Evolutionary conservation across 2,888 invertebrate genomes (phyloP), one percentile per base, ranked within the genome.

Genomic region (Chaetogeoica ovagalla): DNA sequence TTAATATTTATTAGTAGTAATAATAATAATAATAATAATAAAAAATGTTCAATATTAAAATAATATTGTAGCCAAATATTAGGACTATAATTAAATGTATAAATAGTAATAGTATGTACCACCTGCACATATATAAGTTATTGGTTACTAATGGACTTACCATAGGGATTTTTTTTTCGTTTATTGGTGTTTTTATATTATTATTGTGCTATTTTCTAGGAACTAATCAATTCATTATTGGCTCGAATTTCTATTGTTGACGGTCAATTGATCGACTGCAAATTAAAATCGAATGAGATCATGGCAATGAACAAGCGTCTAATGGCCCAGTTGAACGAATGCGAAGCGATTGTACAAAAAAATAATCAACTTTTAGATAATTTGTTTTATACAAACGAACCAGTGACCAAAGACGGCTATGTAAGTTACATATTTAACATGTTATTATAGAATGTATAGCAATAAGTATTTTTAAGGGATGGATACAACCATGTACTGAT

Each of bases 391-490:
- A 39, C 79, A 15, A 57, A 63, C n/a, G 79, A 79, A 43, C 79
- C 70, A 57, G 79, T 79, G n/a, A 79, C 70, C n/a, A 79, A 62
- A 63, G 79, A 79, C 69, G 70, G 57, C 5, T 52, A 52, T 79
- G 79, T 79, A 70, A 63, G 62, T 79, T 37, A 69, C 5, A 7
- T 30, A 39, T 17, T 21, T 37, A 55, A 17, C 62, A 65, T 65
- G 39, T n/a, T 7, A 11, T 30, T 30, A 52, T n/a, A 4, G 37
- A 69, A 21, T 21, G 21, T 52, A 60, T 19, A 60, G 19, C 21
- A 19, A 62, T 65, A 65, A 48, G 21, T 72, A 11, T 75, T 66
- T 70, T 43, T 65, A 23, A 71, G 71, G 63, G 55, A 43, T 65
- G 71, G 79, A 79, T 79, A 30, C 43, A 71, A 57, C 30, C 62